phyloP scores from a whole-genome alignment of 2,797 vertebrate genomes.

The Galago senegalensis region DNA sequence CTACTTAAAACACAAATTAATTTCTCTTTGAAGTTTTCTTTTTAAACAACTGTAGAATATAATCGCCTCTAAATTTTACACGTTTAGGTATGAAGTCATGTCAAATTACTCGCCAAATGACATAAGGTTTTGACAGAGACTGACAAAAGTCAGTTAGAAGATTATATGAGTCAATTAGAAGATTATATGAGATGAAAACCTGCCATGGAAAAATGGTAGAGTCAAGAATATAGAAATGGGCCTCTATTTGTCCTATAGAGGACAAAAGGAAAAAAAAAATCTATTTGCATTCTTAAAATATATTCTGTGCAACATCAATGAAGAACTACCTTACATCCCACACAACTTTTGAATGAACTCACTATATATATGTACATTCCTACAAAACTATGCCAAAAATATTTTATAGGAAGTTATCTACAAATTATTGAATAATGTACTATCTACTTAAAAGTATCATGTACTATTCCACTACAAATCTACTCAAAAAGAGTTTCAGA shows the following conservation, averaged over 20 bases:
- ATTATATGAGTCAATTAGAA: background rate
- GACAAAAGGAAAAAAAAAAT: background rate
- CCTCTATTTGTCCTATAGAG: background rate
- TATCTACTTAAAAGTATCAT: background rate
- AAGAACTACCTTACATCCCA: background rate
- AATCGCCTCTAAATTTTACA: slow-evolving; percentile 30
- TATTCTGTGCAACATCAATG: background rate
- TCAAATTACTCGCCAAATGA: slow-evolving; percentile 24
- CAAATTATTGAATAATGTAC: slow-evolving; percentile 24
- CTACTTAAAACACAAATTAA: slow-evolving; percentile 65
- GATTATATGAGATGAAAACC: background rate
- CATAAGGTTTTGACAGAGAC: background rate
- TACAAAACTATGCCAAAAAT: background rate
- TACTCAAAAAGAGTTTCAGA: slow-evolving; percentile 8
- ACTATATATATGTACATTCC: background rate
- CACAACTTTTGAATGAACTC: background rate
- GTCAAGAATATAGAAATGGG: background rate
- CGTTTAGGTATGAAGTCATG: slow-evolving; percentile 12
- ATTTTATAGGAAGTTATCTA: background rate
- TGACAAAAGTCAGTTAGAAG: slow-evolving; percentile 27
- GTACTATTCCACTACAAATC: background rate
- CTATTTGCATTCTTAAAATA: slow-evolving; percentile 28
- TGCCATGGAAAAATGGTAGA: background rate
- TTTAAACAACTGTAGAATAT: slow-evolving; percentile 19
- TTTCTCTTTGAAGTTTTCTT: slow-evolving; percentile 28